Evolutionary conservation across 1,140 invertebrate genomes (phyloP).

Genomic region (Bradysia coprophila): DNA sequence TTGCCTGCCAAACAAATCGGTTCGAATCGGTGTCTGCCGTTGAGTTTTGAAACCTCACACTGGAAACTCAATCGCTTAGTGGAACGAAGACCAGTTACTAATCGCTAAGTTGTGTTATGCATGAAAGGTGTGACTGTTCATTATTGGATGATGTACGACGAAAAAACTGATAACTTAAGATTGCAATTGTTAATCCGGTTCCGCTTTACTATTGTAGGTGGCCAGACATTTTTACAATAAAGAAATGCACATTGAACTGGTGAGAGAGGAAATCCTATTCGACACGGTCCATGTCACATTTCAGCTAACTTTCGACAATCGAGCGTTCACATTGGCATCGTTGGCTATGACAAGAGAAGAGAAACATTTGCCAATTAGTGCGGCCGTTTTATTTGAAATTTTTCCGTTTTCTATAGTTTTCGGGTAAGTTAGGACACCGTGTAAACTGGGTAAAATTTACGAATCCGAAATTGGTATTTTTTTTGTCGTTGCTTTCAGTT

Average conservation of each 20-base stretch:
- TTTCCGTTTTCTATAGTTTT: conserved; percentile 97
- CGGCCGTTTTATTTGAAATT: conserved; percentile 84
- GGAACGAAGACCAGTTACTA: not conserved
- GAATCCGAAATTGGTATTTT: no score
- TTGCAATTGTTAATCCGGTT: not conserved
- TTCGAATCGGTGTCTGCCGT: no score
- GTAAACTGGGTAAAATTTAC: not conserved
- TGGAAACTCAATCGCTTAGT: no score
- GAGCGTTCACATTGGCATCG: conserved; percentile 61
- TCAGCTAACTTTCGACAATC: conserved; percentile 85
- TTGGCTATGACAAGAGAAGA: conserved; percentile 68
- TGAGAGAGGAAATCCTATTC: conserved; percentile 66
- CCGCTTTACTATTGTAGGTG: conserved; percentile 32
- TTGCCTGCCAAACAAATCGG: no score
- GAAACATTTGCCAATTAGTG: conserved; percentile 69
- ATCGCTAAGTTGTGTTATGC: not conserved
- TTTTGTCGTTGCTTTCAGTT: conserved; percentile 30
- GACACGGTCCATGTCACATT: conserved; percentile 89
- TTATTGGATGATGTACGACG: not conserved
- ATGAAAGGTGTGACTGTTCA: not conserved
- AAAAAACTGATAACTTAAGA: not conserved
- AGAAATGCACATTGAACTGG: conserved; percentile 77
- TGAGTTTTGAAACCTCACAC: no score
- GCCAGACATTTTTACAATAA: conserved; percentile 84
- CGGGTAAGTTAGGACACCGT: conserved; percentile 41